Percentiles rank a stretch among this genome's conserved stretches.
These are phyloP conservation scores for Orycteropus afer DNA, from an alignment of 2,113 vertebrate genomes.

Conservation along the genomic window DNA sequence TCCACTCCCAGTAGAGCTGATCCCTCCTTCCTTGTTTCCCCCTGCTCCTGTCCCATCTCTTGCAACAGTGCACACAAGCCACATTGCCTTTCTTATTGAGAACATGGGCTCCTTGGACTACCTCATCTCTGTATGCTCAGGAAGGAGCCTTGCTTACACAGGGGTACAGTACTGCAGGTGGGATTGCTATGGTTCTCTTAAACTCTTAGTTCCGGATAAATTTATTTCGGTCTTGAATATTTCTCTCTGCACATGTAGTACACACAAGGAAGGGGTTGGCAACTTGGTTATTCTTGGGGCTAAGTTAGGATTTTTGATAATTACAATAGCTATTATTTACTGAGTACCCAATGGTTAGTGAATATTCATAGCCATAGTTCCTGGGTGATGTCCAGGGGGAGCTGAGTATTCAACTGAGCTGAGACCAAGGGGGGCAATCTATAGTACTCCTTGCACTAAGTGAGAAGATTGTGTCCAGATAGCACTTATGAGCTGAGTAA, in stretches of 20 bases:
- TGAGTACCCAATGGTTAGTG: neutral
- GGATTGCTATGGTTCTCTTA: neutral
- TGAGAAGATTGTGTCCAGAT: neutral
- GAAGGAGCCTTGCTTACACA: neutral
- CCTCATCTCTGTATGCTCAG: neutral
- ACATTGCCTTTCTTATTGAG: neutral
- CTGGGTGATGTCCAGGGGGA: fast-evolving
- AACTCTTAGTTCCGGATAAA: neutral
- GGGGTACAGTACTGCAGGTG: neutral
- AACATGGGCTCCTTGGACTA: neutral
- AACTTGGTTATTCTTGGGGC: neutral
- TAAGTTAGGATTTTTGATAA: neutral
- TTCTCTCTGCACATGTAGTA: neutral
- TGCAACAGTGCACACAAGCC: fast-evolving
- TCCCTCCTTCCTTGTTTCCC: too few species aligned
- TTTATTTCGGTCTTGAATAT: neutral
- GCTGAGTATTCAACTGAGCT: neutral
- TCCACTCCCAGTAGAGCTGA: neutral
- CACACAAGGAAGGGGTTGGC: neutral
- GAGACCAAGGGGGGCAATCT: neutral
- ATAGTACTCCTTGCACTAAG: fast-evolving
- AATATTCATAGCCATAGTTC: neutral
- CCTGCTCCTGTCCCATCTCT: neutral
- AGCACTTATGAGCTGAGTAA: neutral
- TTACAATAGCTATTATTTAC: neutral